These are phyloP conservation scores for Drosophila subquinaria DNA, from an alignment of 2,888 invertebrate genomes.

Conservation along the genomic window DNA sequence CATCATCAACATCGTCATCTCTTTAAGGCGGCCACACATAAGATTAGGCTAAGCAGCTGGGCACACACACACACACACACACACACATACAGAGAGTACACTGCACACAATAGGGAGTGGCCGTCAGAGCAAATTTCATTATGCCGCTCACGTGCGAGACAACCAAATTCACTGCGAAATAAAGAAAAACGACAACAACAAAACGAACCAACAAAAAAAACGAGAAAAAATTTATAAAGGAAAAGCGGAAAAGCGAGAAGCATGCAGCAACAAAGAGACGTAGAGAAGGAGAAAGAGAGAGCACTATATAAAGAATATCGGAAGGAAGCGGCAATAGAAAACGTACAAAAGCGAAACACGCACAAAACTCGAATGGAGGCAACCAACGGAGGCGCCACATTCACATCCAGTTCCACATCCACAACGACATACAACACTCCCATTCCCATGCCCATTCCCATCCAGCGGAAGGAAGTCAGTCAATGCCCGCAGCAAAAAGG, in stretches of 20 bases:
- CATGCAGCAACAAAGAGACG: constrained; percentile 13
- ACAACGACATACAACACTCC: neutral
- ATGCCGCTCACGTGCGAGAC: constrained; percentile 84
- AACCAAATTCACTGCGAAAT: constrained; percentile 83
- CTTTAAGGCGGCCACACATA: constrained; percentile 74
- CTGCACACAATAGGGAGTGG: constrained; percentile 70
- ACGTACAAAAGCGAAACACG: constrained; percentile 77
- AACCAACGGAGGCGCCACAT: constrained; percentile 30
- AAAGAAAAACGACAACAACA: constrained; percentile 63
- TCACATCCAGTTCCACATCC: constrained; percentile 21
- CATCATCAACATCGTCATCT: constrained; percentile 41
- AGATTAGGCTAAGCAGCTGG: constrained; percentile 78
- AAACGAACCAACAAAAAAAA: constrained; percentile 33
- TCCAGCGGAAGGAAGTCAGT: constrained; percentile 73
- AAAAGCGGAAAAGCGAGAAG: constrained; percentile 37
- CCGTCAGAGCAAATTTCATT: constrained; percentile 68
- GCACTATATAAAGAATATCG: constrained; percentile 56
- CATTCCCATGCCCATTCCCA: constrained; percentile 9
- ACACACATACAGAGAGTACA: constrained; percentile 24
- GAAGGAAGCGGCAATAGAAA: constrained; percentile 79
- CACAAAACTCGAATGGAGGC: constrained; percentile 42
- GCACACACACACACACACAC: constrained; percentile 42
- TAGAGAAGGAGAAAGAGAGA: constrained; percentile 8
- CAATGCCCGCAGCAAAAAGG: constrained; percentile 79
- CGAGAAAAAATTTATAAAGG: constrained; percentile 41